A percentile compares a stretch with the other conserved stretches of the same genome.
Conservation (phyloP, 2,113 vertebrate species). For the Aegotheles bennettii region DNA sequence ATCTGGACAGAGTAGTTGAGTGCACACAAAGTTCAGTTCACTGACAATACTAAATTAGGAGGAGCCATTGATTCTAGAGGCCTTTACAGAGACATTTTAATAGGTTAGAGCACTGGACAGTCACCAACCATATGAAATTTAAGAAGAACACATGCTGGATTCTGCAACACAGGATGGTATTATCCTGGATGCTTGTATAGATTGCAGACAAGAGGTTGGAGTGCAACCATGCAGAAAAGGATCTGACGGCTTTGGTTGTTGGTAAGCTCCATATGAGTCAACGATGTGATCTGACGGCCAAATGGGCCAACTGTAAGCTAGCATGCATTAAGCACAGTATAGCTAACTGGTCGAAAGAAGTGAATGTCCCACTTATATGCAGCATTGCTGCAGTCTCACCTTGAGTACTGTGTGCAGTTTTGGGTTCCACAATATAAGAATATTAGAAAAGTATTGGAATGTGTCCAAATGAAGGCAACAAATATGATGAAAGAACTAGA, state of each 20-base stretch:
- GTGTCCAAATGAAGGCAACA: not conserved
- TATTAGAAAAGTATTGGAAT: not conserved
- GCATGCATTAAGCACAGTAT: not conserved
- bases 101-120: no score
- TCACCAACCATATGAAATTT: not conserved
- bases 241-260: not conserved
- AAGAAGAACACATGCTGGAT: not conserved
- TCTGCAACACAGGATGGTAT: not conserved
- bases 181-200: no score
- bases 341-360: not conserved
- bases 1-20: not conserved
- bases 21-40: not conserved
- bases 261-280: not conserved
- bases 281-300: no score
- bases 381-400: not conserved
- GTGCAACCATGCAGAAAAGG: not conserved
- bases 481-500: not conserved
- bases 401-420: not conserved
- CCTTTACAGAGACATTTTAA: no score
- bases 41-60: not conserved
- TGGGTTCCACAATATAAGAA: not conserved
- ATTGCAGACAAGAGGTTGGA: not conserved
- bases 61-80: no score
- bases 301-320: not conserved
- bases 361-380: not conserved